Conservation (phyloP, 1,140 invertebrate genomes). For the Penaeus indicus region DNA sequence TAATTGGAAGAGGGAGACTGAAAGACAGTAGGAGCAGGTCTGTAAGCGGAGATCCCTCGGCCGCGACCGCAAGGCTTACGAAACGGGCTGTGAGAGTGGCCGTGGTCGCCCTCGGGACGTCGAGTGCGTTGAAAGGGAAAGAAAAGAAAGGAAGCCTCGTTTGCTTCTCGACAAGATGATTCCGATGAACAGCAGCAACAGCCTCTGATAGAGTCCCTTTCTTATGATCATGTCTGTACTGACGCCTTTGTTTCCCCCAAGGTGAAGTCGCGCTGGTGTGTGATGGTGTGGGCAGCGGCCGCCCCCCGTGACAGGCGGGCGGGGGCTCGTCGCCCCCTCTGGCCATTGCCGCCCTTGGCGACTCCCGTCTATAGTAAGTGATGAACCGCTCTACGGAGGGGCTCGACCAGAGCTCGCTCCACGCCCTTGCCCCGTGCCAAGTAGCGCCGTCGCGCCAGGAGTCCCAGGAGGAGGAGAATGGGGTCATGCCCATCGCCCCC, state of each 20-base stretch:
- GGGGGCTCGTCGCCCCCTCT: conserved; percentile 37
- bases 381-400: conserved; percentile 59
- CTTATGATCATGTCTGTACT: background rate
- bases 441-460: conserved; percentile 24
- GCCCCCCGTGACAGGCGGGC: conserved; percentile 48
- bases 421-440: conserved; percentile 26
- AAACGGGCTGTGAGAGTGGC: too few species aligned
- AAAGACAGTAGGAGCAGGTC: too few species aligned
- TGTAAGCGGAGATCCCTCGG: too few species aligned
- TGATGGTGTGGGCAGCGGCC: conserved; percentile 54
- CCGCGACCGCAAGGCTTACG: too few species aligned
- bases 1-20: too few species aligned
- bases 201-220: background rate
- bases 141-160: too few species aligned
- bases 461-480: conserved; percentile 19
- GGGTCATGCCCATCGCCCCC: conserved; percentile 32
- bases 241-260: conserved; percentile 21
- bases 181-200: conserved; percentile 17
- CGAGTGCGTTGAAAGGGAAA: too few species aligned
- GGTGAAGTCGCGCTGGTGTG: conserved; percentile 33
- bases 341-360: conserved; percentile 50
- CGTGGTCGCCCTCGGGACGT: too few species aligned
- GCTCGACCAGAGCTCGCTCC: conserved; percentile 43
- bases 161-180: too few species aligned
- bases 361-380: conserved; percentile 37